Conservation (phyloP, 2,113 vertebrate genomes). For the Galeopterus variegatus region DNA sequence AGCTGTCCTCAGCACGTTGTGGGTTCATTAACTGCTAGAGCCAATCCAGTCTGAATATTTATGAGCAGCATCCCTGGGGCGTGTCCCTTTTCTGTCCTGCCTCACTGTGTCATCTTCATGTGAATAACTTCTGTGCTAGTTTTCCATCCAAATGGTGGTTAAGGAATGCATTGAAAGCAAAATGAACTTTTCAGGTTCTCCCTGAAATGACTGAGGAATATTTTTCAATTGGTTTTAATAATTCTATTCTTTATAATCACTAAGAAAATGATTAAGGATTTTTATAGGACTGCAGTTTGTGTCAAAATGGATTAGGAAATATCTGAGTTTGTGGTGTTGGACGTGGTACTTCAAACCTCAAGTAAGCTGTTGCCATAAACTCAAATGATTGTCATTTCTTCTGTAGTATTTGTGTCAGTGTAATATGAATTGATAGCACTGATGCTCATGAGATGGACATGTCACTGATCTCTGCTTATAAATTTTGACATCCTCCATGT, state of each 20-base stretch:
- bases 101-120: neutral
- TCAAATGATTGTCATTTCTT: conserved; percentile 63
- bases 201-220: neutral
- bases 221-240: conserved; percentile 60
- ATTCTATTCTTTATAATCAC: neutral
- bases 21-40: too few relatives aligned
- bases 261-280: conserved; percentile 68
- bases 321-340: neutral
- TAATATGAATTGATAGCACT: conserved; percentile 60
- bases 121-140: neutral
- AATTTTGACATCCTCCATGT: conserved; percentile 77
- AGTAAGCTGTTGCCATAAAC: conserved; percentile 59
- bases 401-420: conserved; percentile 57
- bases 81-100: too few relatives aligned
- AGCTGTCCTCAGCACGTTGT: too few relatives aligned
- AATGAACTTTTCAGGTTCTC: neutral
- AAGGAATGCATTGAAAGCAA: conserved; percentile 35
- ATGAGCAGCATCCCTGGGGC: too few relatives aligned
- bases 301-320: conserved; percentile 59
- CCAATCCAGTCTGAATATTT: too few relatives aligned
- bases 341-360: conserved; percentile 71
- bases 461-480: conserved; percentile 77
- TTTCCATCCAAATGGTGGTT: neutral
- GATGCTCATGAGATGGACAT: conserved; percentile 75
- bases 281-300: conserved; percentile 39